Conservation (phyloP, 2,797 vertebrate species). For the Semotilus atromaculatus region DNA sequence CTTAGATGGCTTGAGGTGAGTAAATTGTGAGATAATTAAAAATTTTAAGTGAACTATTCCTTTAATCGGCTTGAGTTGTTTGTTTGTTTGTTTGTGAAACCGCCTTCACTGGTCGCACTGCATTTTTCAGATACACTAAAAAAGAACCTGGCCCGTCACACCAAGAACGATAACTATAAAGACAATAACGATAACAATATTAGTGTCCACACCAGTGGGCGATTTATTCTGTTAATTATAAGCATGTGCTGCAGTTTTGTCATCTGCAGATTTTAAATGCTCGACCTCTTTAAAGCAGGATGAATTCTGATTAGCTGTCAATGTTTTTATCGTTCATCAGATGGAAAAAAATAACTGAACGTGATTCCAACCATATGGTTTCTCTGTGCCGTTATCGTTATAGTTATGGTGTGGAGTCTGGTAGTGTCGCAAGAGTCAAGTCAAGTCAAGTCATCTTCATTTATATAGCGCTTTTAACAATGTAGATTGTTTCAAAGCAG, state of each 20-base stretch:
- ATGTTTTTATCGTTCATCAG: not conserved
- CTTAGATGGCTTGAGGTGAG: not conserved
- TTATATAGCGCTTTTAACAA: too few relatives aligned
- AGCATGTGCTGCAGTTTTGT: not conserved
- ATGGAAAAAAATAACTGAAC: not conserved
- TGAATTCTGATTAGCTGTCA: not conserved
- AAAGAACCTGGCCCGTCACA: not conserved
- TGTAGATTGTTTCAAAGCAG: too few relatives aligned
- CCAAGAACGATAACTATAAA: not conserved
- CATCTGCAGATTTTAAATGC: not conserved
- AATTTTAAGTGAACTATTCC: not conserved
- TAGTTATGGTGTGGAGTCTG: not conserved
- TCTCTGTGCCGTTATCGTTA: not conserved
- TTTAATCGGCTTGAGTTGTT: not conserved
- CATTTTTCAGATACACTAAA: not conserved
- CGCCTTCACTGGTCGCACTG: not conserved
- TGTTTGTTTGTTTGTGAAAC: not conserved
- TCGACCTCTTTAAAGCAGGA: not conserved
- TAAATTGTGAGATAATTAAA: not conserved
- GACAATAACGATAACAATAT: not conserved
- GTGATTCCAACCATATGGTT: not conserved
- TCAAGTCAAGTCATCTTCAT: too few relatives aligned
- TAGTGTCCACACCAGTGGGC: not conserved
- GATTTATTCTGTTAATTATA: not conserved
- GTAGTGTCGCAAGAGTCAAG: not conserved